These are phyloP conservation scores for Orestias chungarensis DNA, from an alignment of 2,797 vertebrate genomes.

Conservation along the genomic window DNA sequence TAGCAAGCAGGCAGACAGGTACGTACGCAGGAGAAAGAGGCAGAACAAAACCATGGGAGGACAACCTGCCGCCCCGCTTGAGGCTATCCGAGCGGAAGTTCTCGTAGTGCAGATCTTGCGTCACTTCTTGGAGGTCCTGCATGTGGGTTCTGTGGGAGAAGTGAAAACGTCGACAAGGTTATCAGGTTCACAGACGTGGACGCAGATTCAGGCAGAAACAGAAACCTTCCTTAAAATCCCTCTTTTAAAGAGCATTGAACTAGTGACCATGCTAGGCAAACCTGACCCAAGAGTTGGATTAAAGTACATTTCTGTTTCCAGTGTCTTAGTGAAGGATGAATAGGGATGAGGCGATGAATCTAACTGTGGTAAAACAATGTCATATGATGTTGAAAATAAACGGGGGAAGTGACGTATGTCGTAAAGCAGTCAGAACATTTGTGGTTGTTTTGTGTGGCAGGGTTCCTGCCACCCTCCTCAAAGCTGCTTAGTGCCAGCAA, in stretches of 20 bases:
- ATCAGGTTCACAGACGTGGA: background rate
- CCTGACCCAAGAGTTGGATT: too few species aligned
- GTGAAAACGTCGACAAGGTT: background rate
- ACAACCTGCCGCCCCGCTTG: constrained; percentile 95
- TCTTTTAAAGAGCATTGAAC: background rate
- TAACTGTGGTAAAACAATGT: too few species aligned
- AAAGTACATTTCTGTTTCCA: too few species aligned
- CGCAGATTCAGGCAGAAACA: background rate
- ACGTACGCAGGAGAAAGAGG: constrained; percentile 81
- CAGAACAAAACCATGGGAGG: constrained; percentile 75
- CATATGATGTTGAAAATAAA: too few species aligned
- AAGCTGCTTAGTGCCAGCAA: too few species aligned
- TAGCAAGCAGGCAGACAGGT: constrained; percentile 74
- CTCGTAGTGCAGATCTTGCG: constrained; percentile 99
- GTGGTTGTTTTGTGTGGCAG: too few species aligned
- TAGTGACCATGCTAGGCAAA: too few species aligned
- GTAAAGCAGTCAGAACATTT: too few species aligned
- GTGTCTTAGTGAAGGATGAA: too few species aligned
- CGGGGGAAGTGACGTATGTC: too few species aligned
- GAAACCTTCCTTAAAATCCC: background rate
- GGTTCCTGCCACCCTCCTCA: too few species aligned
- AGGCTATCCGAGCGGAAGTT: constrained; percentile 98
- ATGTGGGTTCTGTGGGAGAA: constrained; percentile 89
- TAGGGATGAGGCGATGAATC: too few species aligned
- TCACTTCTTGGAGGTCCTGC: constrained; percentile 99